These are phyloP conservation scores for Sinocyclocheilus rhinocerous DNA, from an alignment of 2,113 vertebrate species.

Conservation along the genomic window DNA sequence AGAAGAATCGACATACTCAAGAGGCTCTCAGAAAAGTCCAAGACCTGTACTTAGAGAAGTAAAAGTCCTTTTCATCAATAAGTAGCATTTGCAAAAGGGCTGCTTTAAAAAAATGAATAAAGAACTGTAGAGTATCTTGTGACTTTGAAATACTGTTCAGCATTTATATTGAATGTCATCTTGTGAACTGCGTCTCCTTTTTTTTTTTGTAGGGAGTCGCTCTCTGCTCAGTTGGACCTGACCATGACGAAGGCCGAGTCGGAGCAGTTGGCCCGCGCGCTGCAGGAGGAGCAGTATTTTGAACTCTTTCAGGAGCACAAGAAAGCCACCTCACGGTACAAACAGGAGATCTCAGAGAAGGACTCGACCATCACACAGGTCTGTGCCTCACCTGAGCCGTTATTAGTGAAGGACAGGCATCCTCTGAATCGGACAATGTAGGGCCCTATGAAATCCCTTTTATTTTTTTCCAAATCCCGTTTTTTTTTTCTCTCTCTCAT, in stretches of 20 bases:
- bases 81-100: background rate
- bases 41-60: conserved; percentile 92
- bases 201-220: conserved; percentile 81
- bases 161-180: background rate
- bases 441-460: too few relatives aligned
- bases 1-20: conserved; percentile 85
- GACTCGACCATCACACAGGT: conserved; percentile 87
- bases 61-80: conserved; percentile 47
- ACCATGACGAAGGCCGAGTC: conserved; percentile 98
- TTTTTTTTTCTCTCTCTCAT: too few relatives aligned
- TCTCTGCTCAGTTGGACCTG: conserved; percentile 92
- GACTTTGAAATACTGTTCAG: background rate
- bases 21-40: conserved; percentile 90
- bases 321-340: conserved; percentile 86
- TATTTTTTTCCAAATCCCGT: too few relatives aligned
- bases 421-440: background rate
- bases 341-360: conserved; percentile 88
- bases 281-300: conserved; percentile 95
- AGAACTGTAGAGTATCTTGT: background rate
- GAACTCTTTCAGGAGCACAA: conserved; percentile 96
- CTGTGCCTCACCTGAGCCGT: conserved; percentile 50
- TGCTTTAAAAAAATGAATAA: background rate
- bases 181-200: background rate
- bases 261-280: conserved; percentile 88
- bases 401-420: background rate